A percentile compares a stretch with the other conserved stretches of the same genome.
Evolutionary conservation across 2,113 vertebrate species (phyloP).

Genomic region (Gracilinanus agilis): DNA sequence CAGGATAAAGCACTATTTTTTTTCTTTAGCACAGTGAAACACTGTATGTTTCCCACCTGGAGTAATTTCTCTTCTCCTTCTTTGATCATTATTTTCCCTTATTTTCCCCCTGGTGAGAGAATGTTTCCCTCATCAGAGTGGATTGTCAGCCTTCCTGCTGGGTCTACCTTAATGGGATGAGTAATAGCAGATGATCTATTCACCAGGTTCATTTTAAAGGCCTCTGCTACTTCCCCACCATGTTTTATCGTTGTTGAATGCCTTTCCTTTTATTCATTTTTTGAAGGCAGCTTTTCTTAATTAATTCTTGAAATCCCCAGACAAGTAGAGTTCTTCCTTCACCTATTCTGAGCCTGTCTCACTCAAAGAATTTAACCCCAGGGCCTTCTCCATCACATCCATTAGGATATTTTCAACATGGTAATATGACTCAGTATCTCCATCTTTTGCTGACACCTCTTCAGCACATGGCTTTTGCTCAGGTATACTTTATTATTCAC

Average conservation of each 20-base stretch:
- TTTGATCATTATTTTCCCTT: constrained; percentile 13
- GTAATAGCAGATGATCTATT: not conserved
- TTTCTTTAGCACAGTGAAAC: not conserved
- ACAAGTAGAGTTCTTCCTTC: not conserved
- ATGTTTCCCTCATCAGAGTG: not conserved
- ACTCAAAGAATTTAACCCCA: not conserved
- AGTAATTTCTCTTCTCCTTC: not conserved
- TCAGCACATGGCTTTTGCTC: not conserved
- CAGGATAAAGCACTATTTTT: not conserved
- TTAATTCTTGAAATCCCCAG: constrained; percentile 12
- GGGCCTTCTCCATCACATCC: not conserved
- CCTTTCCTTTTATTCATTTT: not conserved
- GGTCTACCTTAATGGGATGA: not conserved
- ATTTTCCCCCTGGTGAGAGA: constrained; percentile 2
- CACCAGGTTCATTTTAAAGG: not conserved
- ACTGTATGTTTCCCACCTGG: not conserved
- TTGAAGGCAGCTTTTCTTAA: not conserved
- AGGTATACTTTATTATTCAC: not conserved
- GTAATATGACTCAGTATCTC: not conserved
- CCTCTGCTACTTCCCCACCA: not conserved
- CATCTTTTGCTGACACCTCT: not conserved
- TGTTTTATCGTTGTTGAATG: not conserved
- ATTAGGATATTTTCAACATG: not conserved
- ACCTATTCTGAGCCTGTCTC: not conserved
- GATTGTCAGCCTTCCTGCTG: not conserved